Evolutionary conservation across 2,888 invertebrate species (phyloP), one percentile per base, ranked within the genome.

Genomic region (Morpho deidamia): DNA sequence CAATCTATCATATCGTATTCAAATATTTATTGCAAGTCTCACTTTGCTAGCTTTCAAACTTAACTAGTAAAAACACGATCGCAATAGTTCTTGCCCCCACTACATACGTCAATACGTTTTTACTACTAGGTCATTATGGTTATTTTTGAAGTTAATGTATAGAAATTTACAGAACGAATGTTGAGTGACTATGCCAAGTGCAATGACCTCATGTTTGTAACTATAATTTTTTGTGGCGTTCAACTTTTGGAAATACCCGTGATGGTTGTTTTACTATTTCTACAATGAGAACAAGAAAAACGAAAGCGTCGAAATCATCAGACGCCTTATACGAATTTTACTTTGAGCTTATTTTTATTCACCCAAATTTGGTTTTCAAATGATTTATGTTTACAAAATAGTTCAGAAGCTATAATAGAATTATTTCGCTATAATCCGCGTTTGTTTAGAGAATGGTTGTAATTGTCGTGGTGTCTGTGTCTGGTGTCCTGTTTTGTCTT

Each of bases 241-340:
- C 55, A 55, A 53, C 59, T 70, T 78, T 75, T 68, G 81, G 82
- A 67, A 81, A 75, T 76, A 66, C 83, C 82, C 67, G 65, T 68
- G 69, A 69, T 66, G 66, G 65, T 71, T 52, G 58, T 41, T 58
- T 54, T 62, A 63, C 63, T 60, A 61, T 60, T 63, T 63, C 59
- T 58, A 55, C 33, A 42, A 48, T 41, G 33, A 56, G 51, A 56
- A 32, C 53, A 47, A 48, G 51, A 38, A 37, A 42, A 58, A 63
- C 11, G 45, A 50, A 58, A 62, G 45, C 55, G 46, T 23, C 42
- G 39, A 35, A 47, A 49, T 48, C 34, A 10, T 7, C 35, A 43
- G 41, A 49, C 23, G 10, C 52, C 37, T 47, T 50, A 39, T 48
- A 40, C 48, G 12, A 34, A 41, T 48, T 48, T 40, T 12, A 40